A percentile compares a stretch with the other conserved stretches of the same genome.
Conservation (phyloP, 2,797 vertebrate genomes). For the Phalloptychus januarius region DNA sequence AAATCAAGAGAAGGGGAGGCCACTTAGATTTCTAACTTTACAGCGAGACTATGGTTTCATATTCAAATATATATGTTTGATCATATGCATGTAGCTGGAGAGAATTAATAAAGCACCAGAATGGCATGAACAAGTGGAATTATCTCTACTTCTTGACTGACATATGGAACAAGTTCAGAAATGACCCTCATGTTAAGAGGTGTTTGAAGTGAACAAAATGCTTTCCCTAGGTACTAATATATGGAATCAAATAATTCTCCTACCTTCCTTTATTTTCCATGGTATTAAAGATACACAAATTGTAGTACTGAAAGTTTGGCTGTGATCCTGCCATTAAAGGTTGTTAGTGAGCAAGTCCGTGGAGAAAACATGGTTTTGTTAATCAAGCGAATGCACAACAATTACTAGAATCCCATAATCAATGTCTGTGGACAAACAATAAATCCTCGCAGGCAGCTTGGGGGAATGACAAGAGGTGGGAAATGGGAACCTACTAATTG, state of each 20-base stretch:
- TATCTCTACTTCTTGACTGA: conserved; percentile 30
- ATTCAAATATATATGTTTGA: conserved; percentile 28
- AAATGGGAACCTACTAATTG: conserved; percentile 65
- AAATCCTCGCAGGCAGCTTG: conserved; percentile 51
- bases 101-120: conserved; percentile 32
- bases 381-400: conserved; percentile 81
- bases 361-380: conserved; percentile 78
- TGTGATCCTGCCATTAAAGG: conserved; percentile 45
- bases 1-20: conserved; percentile 13
- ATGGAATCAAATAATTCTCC: conserved; percentile 22
- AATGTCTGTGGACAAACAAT: conserved; percentile 61
- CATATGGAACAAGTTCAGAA: conserved; percentile 19
- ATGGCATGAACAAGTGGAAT: conserved; percentile 22
- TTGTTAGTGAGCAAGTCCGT: conserved; percentile 56
- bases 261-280: background rate
- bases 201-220: conserved; percentile 18
- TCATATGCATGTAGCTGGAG: conserved; percentile 26
- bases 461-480: conserved; percentile 40
- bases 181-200: conserved; percentile 7
- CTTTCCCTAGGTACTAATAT: conserved; percentile 18
- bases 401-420: conserved; percentile 80
- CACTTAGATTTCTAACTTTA: conserved; percentile 56
- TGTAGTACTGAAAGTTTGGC: conserved; percentile 27
- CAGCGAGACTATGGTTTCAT: conserved; percentile 31
- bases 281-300: conserved; percentile 30